These are phyloP conservation scores for Virgularia gustaviana DNA, from an alignment of 92 coral and sea anemone genomes.

Conservation along the genomic window DNA sequence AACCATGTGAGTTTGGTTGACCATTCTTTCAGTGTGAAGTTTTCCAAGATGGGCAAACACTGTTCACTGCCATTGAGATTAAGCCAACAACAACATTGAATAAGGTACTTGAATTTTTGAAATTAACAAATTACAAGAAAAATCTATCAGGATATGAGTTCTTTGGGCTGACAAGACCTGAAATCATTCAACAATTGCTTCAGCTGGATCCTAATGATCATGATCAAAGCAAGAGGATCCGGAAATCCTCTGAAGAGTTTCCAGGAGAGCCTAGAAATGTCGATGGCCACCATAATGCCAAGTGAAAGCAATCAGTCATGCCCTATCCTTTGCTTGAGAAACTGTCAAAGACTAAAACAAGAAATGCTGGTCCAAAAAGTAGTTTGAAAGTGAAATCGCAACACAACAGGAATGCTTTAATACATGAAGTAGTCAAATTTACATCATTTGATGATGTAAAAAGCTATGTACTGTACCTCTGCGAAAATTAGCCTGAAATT, in stretches of 20 bases:
- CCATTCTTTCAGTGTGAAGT: conserved; percentile 12
- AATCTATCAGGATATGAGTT: conserved; percentile 35
- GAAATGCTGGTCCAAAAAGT: conserved; percentile 45
- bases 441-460: conserved; percentile 39
- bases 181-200: conserved; percentile 12
- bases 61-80: conserved; percentile 18
- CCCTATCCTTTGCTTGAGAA: conserved; percentile 37
- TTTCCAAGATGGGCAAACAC: not conserved
- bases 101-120: conserved; percentile 23
- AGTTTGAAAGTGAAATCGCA: conserved; percentile 3
- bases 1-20: conserved; percentile 5
- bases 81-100: conserved; percentile 34
- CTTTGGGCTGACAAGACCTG: conserved; percentile 41
- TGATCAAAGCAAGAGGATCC: not conserved
- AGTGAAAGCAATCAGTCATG: conserved; percentile 18
- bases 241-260: not conserved
- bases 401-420: conserved; percentile 24
- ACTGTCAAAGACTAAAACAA: conserved; percentile 21
- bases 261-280: conserved; percentile 7
- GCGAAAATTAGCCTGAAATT: conserved; percentile 37
- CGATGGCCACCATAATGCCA: not conserved
- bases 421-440: conserved; percentile 38
- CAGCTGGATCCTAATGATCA: not conserved
- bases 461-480: conserved; percentile 34
- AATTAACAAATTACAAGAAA: conserved; percentile 32